Base-by-base conservation (phyloP, 2,888 invertebrate genomes). In the Nematopogon swammerdamellus region DNA sequence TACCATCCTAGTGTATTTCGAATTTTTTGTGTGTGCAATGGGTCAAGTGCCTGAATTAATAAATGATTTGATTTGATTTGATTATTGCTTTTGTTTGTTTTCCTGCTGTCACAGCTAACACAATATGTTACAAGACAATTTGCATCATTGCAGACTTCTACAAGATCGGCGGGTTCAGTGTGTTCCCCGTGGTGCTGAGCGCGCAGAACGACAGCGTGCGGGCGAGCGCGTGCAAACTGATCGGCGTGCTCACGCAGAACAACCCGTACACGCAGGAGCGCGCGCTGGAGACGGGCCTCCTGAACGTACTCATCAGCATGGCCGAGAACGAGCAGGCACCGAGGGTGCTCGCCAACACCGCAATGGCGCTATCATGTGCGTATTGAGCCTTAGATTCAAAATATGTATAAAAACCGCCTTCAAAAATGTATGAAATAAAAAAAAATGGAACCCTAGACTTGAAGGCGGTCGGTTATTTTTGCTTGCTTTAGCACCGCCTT, bases 211-310 rank as follows among this genome's bases (percentile, higher is more conserved):
- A 79, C 0, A 74, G 82, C 17, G 73, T 95, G 0, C 79, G 89
- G 30, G 80, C 84, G 52, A 70, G 76, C 42, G 83, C 88, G 2
- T 86, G 89, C 11, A 82, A 85, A 20, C 69, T 94, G 14, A 72
- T 95, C 2, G 94, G 89, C 0, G 89, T 88, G 59, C 66, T 93
- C 51, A 86, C 89, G 30, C 95, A 96, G 70, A 94, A 95, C 70
- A 95, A 95, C 71, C 85, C 88, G 0, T 88, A 83, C 63, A 92
- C 92, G 58, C 95, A 96, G 66, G 69, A 83, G 19, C 76, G 81
- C 44, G 84, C 88, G n/a, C 57, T 91, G 4, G 85, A 88, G 52
- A 76, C 81, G 46, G 84, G 85, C 0, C 70, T 89, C 8, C 67
- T 95, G 44, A 83, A 85, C 0, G 71, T 82, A 8, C 66, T 95